phyloP scores from a whole-genome alignment of 1,140 invertebrate genomes.

The Choristoneura fumiferana region DNA sequence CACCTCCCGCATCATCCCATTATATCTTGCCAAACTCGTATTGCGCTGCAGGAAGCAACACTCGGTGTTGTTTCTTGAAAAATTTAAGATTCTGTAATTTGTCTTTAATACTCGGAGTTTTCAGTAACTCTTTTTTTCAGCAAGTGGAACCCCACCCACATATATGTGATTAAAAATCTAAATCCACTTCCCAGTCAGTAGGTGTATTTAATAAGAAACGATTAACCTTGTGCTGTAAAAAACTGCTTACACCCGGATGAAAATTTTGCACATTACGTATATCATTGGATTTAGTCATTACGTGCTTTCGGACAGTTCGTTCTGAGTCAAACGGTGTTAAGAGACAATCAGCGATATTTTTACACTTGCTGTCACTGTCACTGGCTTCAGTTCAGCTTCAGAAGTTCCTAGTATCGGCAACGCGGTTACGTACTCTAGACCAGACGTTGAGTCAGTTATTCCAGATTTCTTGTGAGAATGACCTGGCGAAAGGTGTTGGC shows the following conservation, averaged over 20 bases:
- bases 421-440: slow-evolving; percentile 24
- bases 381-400: slow-evolving; percentile 2
- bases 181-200: no score
- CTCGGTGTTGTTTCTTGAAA: no score
- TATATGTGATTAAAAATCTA: no score
- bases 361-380: slow-evolving; percentile 4
- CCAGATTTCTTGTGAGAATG: slow-evolving; percentile 45
- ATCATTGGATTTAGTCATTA: slow-evolving; percentile 12
- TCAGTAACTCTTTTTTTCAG: no score
- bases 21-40: not conserved
- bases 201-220: no score
- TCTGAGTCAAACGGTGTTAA: slow-evolving; percentile 5
- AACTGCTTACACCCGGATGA: not conserved
- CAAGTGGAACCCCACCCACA: no score
- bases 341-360: slow-evolving; percentile 3
- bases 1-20: not conserved
- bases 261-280: slow-evolving; percentile 5
- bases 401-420: slow-evolving; percentile 18
- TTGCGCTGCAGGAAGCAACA: not conserved
- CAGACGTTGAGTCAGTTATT: slow-evolving; percentile 37
- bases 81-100: no score
- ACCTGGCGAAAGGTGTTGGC: slow-evolving; percentile 47
- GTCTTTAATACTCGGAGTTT: no score
- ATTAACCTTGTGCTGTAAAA: slow-evolving; percentile 12
- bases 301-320: slow-evolving; percentile 1